Conservation (phyloP, 2,888 invertebrate species). For the Seira sanloemensis region DNA sequence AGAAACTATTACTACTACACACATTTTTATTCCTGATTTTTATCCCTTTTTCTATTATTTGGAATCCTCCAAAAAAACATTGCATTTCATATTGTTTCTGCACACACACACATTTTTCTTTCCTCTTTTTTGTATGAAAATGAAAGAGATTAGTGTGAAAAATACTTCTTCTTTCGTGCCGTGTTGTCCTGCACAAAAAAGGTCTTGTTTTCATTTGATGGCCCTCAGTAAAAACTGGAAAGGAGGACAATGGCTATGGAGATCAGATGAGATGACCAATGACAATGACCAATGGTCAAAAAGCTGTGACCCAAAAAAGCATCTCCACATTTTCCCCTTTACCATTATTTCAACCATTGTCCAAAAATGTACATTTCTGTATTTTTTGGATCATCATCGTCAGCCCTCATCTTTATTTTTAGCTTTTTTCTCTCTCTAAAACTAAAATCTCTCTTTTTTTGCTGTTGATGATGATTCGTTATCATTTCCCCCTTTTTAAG, state of each 20-base stretch:
- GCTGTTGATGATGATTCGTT: no score
- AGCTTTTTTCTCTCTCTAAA: not conserved
- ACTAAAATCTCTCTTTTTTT: no score
- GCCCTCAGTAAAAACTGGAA: constrained; percentile 34
- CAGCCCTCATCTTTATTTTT: not conserved
- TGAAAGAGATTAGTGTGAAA: no score
- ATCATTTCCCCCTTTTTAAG: not conserved
- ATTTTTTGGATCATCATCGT: not conserved
- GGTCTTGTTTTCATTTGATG: no score
- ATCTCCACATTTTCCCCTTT: no score
- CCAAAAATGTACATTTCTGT: constrained; percentile 12
- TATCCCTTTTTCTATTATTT: not conserved
- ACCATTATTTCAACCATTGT: constrained; percentile 63
- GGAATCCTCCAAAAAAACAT: not conserved
- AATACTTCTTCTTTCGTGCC: no score
- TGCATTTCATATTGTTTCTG: not conserved
- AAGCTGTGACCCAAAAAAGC: constrained; percentile 64
- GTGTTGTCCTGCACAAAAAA: constrained; percentile 10
- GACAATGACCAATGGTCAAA: constrained; percentile 64
- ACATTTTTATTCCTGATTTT: not conserved
- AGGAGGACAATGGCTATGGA: constrained; percentile 30
- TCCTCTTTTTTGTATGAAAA: no score
- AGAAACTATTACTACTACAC: not conserved
- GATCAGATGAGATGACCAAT: constrained; percentile 23
- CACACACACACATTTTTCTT: no score